These are phyloP conservation scores for Galeopsomyia nigrocyanea DNA, from an alignment of 2,888 invertebrate genomes.

Conservation along the genomic window DNA sequence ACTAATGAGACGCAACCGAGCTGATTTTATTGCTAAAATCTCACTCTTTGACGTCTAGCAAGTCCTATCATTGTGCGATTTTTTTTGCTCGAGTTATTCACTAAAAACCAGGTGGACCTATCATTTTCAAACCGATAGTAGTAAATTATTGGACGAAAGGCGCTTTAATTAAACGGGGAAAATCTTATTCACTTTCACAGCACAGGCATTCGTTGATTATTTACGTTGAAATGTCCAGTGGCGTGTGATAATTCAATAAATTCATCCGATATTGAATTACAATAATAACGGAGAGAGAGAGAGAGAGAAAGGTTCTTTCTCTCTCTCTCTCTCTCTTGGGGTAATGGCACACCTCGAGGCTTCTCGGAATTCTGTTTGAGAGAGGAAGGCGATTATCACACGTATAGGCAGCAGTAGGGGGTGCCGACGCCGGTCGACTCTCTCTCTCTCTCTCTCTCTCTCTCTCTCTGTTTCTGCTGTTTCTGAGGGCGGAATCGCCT, in stretches of 20 bases:
- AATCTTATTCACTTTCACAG: no score
- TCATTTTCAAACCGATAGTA: no score
- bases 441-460: conserved; percentile 14
- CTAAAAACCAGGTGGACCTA: no score
- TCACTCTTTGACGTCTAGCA: no score
- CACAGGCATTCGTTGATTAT: not conserved
- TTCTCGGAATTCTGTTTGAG: conserved; percentile 10
- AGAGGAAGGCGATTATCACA: not conserved
- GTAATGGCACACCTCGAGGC: conserved; percentile 11
- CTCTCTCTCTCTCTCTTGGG: no score
- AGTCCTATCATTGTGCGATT: no score
- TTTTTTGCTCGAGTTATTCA: no score
- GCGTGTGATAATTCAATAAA: not conserved
- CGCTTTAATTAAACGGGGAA: no score
- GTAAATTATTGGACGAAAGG: no score
- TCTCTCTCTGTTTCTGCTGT: not conserved
- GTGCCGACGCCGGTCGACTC: conserved; percentile 22
- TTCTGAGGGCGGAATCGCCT: conserved; percentile 5
- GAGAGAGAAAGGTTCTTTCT: conserved; percentile 5
- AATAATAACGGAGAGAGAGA: not conserved
- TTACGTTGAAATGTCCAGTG: no score
- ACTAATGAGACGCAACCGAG: no score
- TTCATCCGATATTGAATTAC: not conserved
- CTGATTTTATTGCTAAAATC: no score
- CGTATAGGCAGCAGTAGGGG: not conserved